These are phyloP conservation scores for Ivindomyrus marchei DNA, from an alignment of 2,113 vertebrate genomes.

Conservation along the genomic window DNA sequence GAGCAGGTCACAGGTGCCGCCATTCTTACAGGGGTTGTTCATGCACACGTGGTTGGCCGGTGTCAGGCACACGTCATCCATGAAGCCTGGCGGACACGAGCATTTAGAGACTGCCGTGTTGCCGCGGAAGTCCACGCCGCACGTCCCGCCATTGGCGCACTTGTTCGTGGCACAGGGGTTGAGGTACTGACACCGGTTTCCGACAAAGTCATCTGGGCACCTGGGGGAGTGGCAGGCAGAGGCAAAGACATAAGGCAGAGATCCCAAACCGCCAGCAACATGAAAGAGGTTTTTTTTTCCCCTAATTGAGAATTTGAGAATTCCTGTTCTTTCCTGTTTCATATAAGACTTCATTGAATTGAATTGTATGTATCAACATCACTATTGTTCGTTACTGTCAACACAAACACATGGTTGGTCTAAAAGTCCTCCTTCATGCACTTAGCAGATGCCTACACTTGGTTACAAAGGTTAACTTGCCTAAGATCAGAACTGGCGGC, in stretches of 20 bases:
- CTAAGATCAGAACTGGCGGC: not conserved
- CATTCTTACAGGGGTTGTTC: conserved; percentile 77
- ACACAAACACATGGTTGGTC: not conserved
- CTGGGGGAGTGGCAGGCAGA: conserved; percentile 46
- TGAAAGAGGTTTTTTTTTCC: not conserved
- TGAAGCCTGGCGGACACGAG: conserved; percentile 72
- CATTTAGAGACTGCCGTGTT: conserved; percentile 65
- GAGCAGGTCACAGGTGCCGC: conserved; percentile 79
- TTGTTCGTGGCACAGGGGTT: conserved; percentile 71
- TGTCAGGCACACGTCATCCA: conserved; percentile 70
- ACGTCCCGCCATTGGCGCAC: conserved; percentile 75
- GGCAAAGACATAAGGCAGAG: not conserved
- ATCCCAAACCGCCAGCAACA: not conserved
- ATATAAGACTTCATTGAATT: not conserved
- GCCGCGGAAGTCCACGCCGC: conserved; percentile 47
- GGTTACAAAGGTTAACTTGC: not conserved
- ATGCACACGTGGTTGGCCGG: conserved; percentile 68
- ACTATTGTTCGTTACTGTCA: not conserved
- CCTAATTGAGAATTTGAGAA: not conserved
- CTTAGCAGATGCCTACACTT: not conserved
- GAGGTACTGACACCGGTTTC: conserved; percentile 73
- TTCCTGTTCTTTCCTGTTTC: not conserved
- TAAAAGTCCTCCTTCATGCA: not conserved
- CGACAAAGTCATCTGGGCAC: conserved; percentile 63
- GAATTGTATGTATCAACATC: not conserved